Base-by-base conservation (phyloP, 2,888 invertebrate genomes). In the Gisinianus flammeolus region DNA sequence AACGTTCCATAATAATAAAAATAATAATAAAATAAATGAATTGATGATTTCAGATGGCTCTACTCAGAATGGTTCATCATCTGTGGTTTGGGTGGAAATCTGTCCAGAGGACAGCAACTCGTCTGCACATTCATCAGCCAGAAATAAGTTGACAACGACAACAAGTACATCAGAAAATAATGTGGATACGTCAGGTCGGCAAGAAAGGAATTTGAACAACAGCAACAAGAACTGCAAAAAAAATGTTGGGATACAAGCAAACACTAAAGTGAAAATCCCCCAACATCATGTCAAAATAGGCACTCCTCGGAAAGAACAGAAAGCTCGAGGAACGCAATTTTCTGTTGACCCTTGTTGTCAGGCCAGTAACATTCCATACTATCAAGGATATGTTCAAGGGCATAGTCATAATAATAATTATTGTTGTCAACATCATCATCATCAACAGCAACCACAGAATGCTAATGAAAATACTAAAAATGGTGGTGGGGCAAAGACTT, bases 71-170 rank as follows among this genome's bases (percentile, higher is more conserved):
- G 33, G 56, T n/a, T 73, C 79, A 10, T 80, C 82, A 0, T 82
- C 82, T 16, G 68, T 82, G 0, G 70, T 81, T 12, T 72, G 79
- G 67, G 72, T 81, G 12, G 76, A 83, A 73, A 77, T 83, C 5
- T 24, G 52, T 16, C 58, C 69, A 31, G 28, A 73, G 12, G 62
- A 73, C 6, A 31, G 8, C 4, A 31, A 31, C 12, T 22, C 35
- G 52, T 52, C 70, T 68, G n/a, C n/a, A n/a, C n/a, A n/a, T n/a
- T 52, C 52, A 44, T 19, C 52, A 5, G 26, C 35, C 24, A 58
- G 58, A n/a, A 58, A 58, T 24, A 58, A 58, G 3, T 1, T 58
- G 2, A 16, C 44, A 44, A 6, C n/a, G n/a, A 31, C 26, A 24
- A 12, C 35, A 22, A 69, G 35, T 35, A 68, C 68, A 28, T 35